Base-by-base conservation (phyloP, 2,888 invertebrate species). In the Troides helena region DNA sequence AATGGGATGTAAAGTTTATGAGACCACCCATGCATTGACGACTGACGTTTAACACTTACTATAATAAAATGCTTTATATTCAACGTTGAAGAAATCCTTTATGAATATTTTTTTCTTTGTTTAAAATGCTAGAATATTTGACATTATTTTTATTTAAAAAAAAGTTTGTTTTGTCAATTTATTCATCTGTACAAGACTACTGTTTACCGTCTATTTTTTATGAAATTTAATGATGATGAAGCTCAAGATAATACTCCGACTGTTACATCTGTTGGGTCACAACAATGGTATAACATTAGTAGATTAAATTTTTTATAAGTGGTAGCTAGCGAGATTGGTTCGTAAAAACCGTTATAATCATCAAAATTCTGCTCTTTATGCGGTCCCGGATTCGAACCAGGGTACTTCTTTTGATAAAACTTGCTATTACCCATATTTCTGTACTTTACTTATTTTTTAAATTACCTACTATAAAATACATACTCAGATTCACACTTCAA, bases 1-100 rank as follows among this genome's bases (percentile, higher is more conserved):
- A 92, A 91, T 92, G 90, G 80, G 89, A 86, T 74, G 78, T 79
- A 80, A 84, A 85, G 83, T 90, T 90, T 90, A 90, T 89, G 82
- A 84, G 92, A 90, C 91, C 92, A 92, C 91, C 90, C 90, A 63
- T 72, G 76, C 46, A 74, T 72, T 68, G 68, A 73, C 58, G 63
- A 71, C 50, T 53, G 43, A 64, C 62, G 62, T 62, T 23, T 67
- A 61, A 67, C 60, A 61, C 61, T 53, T 10, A 10, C 8, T 39
- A 39, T 39, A 39, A 39, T 39, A 39, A 39, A 39, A 39, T 39
- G 39, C 39, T 39, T 39, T 39, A 39, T 39, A 10, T 39, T 8
- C 39, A 39, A 39, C 6, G 39, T 39, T 39, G 39, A 39, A 0
- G 6, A 39, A 39, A 39, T 1, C 39, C 8, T 10, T 39, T 8